A percentile compares a stretch with the other conserved stretches of the same genome.
Evolutionary conservation across 2,113 vertebrate species (phyloP).

Genomic region (Fregata magnificens): DNA sequence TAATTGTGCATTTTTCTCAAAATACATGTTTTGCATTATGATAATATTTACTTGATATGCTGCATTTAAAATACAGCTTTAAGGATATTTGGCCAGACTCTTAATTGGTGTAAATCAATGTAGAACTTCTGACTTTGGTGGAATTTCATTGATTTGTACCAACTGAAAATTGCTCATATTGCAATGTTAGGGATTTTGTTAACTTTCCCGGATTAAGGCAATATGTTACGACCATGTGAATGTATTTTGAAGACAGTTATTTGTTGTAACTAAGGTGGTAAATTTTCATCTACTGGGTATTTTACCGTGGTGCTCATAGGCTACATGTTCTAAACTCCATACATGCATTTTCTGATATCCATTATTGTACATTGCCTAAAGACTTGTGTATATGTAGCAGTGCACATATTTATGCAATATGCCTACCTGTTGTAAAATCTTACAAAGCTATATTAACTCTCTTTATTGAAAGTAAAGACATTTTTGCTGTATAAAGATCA

Average conservation of each 20-base stretch:
- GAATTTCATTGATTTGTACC: background rate
- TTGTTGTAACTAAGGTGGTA: background rate
- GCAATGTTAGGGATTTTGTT: background rate
- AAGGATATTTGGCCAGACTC: background rate
- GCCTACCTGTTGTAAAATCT: background rate
- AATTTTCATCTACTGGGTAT: background rate
- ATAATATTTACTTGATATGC: background rate
- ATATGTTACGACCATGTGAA: background rate
- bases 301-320: background rate
- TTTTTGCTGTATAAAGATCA: conserved; percentile 7
- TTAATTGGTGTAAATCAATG: background rate
- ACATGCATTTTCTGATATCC: background rate
- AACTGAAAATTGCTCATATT: fast-evolving
- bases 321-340: background rate
- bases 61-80: background rate
- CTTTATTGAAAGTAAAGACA: conserved; percentile 12
- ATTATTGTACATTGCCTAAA: background rate
- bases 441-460: background rate
- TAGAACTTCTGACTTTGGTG: background rate
- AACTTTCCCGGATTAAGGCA: background rate
- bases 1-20: background rate
- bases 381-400: background rate
- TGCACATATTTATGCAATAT: background rate
- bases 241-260: background rate
- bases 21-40: fast-evolving